A percentile compares a stretch with the other conserved stretches of the same genome.
These are phyloP conservation scores for Protonemura montana DNA, from an alignment of 2,888 invertebrate genomes.

Conservation along the genomic window DNA sequence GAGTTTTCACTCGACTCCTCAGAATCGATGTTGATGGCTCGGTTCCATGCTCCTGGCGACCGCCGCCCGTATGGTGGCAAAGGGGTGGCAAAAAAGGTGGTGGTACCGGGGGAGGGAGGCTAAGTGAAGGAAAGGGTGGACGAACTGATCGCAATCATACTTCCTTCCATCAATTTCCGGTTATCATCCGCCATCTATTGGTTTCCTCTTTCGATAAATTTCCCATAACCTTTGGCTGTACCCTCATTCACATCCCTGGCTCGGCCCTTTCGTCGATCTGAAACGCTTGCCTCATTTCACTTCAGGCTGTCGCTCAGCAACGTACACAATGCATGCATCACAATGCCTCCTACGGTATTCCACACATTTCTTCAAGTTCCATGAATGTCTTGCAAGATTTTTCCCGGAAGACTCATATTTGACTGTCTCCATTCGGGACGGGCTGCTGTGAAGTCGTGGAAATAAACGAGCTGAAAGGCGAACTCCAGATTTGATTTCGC, in stretches of 20 bases:
- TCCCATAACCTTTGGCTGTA: neutral
- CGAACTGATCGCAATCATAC: neutral
- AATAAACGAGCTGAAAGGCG: no score
- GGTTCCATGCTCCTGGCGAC: neutral
- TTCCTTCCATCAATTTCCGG: conserved; percentile 12
- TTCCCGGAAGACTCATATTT: no score
- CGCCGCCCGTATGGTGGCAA: neutral
- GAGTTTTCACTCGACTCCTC: neutral
- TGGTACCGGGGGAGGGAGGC: neutral
- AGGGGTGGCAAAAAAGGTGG: neutral
- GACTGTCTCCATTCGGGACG: no score
- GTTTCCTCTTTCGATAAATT: conserved; percentile 3
- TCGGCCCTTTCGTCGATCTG: neutral
- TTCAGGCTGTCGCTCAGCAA: no score
- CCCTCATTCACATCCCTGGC: neutral
- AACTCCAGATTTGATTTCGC: no score
- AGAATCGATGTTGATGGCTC: neutral
- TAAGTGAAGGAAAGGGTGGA: neutral
- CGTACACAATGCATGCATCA: no score
- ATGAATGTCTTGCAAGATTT: no score
- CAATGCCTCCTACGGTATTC: no score
- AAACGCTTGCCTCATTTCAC: neutral
- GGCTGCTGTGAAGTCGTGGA: no score
- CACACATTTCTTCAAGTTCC: no score
- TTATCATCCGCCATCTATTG: conserved; percentile 4